These are phyloP conservation scores for Dione juno DNA, from an alignment of 2,888 invertebrate species.

Conservation along the genomic window DNA sequence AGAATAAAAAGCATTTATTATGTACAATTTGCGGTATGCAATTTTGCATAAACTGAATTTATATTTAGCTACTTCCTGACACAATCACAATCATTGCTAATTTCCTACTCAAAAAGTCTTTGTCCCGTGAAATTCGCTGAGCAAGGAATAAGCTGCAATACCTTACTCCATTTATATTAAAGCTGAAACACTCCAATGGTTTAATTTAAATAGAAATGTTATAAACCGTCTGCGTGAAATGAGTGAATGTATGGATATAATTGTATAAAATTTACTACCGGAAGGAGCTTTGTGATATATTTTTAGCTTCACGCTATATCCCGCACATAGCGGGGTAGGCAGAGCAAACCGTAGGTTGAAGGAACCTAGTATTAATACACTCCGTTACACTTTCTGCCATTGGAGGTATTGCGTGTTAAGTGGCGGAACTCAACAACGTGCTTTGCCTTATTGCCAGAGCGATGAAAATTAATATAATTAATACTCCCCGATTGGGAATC, in stretches of 20 bases:
- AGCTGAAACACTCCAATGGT: slow-evolving; percentile 1
- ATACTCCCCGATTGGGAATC: too few relatives aligned
- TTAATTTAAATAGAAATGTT: slow-evolving; percentile 18
- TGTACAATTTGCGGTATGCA: neutral
- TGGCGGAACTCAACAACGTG: too few relatives aligned
- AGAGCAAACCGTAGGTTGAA: too few relatives aligned
- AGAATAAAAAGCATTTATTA: too few relatives aligned
- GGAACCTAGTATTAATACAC: too few relatives aligned
- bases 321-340: too few relatives aligned
- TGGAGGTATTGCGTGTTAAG: too few relatives aligned
- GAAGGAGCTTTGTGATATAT: too few relatives aligned
- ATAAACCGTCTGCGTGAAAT: neutral
- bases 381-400: too few relatives aligned
- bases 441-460: too few relatives aligned
- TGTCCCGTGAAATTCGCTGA: slow-evolving; percentile 15
- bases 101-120: slow-evolving; percentile 2
- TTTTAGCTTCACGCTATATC: too few relatives aligned
- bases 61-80: neutral
- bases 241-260: slow-evolving; percentile 1
- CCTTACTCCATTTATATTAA: slow-evolving; percentile 14
- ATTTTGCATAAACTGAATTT: neutral
- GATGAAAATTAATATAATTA: too few relatives aligned
- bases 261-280: neutral
- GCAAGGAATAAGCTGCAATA: slow-evolving; percentile 13
- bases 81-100: slow-evolving; percentile 4